Conservation (phyloP, 2,888 invertebrate species). For the Calameuta filiformis region DNA sequence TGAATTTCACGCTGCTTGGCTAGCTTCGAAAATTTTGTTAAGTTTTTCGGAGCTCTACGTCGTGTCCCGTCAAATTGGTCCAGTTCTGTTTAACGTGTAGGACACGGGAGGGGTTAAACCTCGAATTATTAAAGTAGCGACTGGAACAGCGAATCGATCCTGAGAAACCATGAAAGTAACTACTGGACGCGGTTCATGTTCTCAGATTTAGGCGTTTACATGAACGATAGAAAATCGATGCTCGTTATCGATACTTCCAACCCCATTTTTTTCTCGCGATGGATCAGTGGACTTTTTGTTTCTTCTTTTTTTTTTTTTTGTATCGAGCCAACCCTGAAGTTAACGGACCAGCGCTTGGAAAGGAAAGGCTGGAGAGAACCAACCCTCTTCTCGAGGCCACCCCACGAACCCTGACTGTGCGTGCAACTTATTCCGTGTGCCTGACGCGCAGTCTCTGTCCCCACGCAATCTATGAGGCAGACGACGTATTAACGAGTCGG, state of each 20-base stretch:
- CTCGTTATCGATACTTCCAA: background rate
- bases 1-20: background rate
- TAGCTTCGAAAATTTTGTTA: background rate
- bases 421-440: background rate
- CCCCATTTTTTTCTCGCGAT: background rate
- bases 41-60: background rate
- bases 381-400: background rate
- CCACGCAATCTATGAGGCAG: background rate
- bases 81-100: background rate
- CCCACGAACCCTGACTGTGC: too few relatives aligned
- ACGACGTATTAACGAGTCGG: background rate
- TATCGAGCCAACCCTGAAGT: background rate
- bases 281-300: background rate
- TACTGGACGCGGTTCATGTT: constrained; percentile 14
- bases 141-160: background rate
- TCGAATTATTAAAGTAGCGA: background rate
- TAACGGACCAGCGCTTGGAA: background rate
- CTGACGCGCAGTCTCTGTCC: background rate
- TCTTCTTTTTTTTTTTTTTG: background rate
- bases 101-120: background rate
- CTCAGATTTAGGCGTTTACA: constrained; percentile 16
- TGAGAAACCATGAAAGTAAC: background rate
- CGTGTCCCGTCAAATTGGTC: background rate
- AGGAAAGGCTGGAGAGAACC: background rate
- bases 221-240: constrained; percentile 4